Evolutionary conservation across 30 jellyfish, hydroid and myxozoan genomes (phyloP), one percentile per base, ranked within the genome.

Genomic region (Sanderia malayensis): DNA sequence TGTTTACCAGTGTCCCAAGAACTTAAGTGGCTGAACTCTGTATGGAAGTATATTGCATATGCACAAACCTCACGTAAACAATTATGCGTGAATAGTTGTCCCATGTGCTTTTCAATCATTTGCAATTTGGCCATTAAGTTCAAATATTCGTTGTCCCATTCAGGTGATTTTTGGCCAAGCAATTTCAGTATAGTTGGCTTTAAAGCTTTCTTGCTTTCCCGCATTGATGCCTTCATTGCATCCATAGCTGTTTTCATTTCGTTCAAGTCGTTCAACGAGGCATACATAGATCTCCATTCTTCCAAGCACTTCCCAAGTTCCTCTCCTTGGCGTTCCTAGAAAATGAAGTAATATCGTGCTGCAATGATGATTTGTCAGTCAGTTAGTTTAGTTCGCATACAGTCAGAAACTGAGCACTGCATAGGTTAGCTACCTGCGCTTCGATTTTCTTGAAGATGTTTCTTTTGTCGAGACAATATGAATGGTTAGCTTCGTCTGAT

Each of bases 341-440:
- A 2, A 37, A 25, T 4, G 22, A 31, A 19, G 13, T 4, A 7
- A 4, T 4, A 13, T 13, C 13, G 28, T 19, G 4, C 23, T 61
- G 4, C 58, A 19, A 61, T 7, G n/a, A n/a, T n/a, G n/a, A n/a
- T n/a, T 21, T 18, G 0, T 11, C 13, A n/a, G n/a, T n/a, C n/a
- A n/a, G n/a, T n/a, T n/a, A n/a, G n/a, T n/a, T n/a, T n/a, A n/a
- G n/a, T n/a, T n/a, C n/a, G n/a, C n/a, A n/a, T n/a, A n/a, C n/a
- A n/a, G n/a, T n/a, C n/a, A n/a, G n/a, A n/a, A n/a, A n/a, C n/a
- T n/a, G n/a, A n/a, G n/a, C n/a, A n/a, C n/a, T n/a, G n/a, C n/a
- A n/a, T n/a, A n/a, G n/a, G n/a, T n/a, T n/a, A n/a, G n/a, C 52
- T 58, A 74, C 86, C 86, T 74, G 78, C 23, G 41, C 34, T 8